phyloP scores from a whole-genome alignment of 2,797 vertebrate genomes.

The Antennarius maculatus region DNA sequence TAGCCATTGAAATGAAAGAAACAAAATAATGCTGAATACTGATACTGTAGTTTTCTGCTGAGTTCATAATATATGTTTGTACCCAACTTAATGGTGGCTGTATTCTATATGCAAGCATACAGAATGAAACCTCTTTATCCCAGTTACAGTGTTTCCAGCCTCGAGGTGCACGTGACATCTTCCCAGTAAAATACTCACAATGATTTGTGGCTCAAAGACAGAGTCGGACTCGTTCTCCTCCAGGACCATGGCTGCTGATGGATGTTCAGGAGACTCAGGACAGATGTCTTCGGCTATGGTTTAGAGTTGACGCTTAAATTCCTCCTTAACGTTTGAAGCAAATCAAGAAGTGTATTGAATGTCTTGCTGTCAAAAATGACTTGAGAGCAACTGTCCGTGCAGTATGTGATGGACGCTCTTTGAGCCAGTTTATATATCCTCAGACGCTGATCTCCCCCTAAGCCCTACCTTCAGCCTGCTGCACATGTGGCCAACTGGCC shows the following conservation, averaged over 20 bases:
- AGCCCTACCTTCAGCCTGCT: conserved; percentile 55
- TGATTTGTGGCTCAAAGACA: conserved; percentile 72
- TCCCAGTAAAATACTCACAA: conserved; percentile 70
- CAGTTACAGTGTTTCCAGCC: not conserved
- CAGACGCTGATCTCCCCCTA: conserved; percentile 65
- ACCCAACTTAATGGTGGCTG: not conserved
- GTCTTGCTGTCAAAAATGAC: conserved; percentile 1
- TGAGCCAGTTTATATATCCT: conserved; percentile 74
- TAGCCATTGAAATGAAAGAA: not conserved
- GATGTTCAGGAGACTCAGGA: conserved; percentile 3
- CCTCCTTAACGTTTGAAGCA: not conserved
- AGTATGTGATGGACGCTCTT: conserved; percentile 20
- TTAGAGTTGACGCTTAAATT: conserved; percentile 3
- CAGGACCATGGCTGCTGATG: conserved; percentile 74
- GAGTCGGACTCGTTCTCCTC: conserved; percentile 72
- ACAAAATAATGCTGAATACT: too few relatives aligned
- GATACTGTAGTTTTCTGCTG: too few relatives aligned
- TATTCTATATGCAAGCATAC: not conserved
- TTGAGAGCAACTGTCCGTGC: not conserved
- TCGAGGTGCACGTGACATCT: conserved; percentile 2
- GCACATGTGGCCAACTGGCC: conserved; percentile 54
- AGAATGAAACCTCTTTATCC: conserved; percentile 4
- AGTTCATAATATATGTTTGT: too few relatives aligned
- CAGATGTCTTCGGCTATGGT: not conserved
- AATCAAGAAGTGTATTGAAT: not conserved